These are phyloP conservation scores for Rhabditoides inermis DNA, from an alignment of 2,888 invertebrate species.

Conservation along the genomic window DNA sequence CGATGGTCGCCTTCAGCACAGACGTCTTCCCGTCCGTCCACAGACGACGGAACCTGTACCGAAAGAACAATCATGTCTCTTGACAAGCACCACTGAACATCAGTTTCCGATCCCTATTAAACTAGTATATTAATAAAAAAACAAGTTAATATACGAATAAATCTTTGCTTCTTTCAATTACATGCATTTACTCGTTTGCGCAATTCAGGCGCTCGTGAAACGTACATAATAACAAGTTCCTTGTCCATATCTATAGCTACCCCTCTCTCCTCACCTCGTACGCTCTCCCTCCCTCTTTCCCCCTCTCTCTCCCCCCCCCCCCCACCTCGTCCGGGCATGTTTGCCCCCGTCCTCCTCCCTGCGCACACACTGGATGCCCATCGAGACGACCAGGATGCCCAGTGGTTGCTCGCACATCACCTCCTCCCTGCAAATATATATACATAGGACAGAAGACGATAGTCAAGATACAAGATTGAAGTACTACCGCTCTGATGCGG, in stretches of 20 bases:
- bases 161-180: not conserved
- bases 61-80: no score
- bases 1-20: constrained; percentile 83
- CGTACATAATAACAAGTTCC: no score
- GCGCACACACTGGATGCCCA: constrained; percentile 88
- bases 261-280: constrained; percentile 7
- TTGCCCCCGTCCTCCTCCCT: constrained; percentile 58
- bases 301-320: no score
- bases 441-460: not conserved
- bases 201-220: no score
- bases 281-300: not conserved
- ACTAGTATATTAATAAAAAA: not conserved
- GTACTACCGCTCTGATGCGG: no score
- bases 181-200: not conserved
- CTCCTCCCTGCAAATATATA: constrained; percentile 30
- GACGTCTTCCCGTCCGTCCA: constrained; percentile 60
- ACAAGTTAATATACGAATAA: not conserved
- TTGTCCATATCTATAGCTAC: no score
- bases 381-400: constrained; percentile 65
- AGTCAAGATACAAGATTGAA: no score
- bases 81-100: no score
- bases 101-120: not conserved
- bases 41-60: constrained; percentile 10
- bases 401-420: constrained; percentile 46
- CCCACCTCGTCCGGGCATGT: not conserved